Percentiles rank a stretch among this genome's conserved stretches.
Evolutionary conservation across 2,797 vertebrate species (phyloP).

Genomic region (Sphenodon punctatus): DNA sequence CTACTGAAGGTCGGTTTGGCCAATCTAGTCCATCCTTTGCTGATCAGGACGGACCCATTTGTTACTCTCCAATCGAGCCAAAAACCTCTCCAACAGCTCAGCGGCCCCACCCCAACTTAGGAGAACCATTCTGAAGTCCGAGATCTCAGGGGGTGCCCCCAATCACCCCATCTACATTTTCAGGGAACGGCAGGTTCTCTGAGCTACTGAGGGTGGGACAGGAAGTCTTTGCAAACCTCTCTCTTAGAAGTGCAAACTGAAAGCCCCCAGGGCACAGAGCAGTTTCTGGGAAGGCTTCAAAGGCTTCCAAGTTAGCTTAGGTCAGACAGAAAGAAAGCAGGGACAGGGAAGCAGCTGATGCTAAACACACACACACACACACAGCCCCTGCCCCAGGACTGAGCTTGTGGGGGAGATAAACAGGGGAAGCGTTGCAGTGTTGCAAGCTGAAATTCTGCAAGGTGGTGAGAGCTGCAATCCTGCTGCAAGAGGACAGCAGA

Average conservation of each 20-base stretch:
- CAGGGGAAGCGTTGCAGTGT: not conserved
- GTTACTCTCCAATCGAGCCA: not conserved
- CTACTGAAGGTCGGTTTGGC: too few species aligned
- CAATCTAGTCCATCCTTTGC: not conserved
- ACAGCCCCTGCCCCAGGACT: not conserved
- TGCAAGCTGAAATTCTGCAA: not conserved
- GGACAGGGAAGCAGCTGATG: not conserved
- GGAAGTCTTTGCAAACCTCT: too few species aligned
- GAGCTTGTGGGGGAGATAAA: not conserved
- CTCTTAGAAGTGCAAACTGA: too few species aligned
- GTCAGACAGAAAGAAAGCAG: not conserved
- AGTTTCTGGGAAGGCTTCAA: not conserved
- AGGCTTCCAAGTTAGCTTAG: not conserved
- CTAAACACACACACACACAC: not conserved
- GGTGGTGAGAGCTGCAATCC: not conserved
- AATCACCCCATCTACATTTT: too few species aligned
- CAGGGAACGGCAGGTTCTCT: too few species aligned
- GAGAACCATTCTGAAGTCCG: not conserved
- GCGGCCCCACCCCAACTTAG: not conserved
- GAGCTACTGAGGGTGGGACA: too few species aligned
- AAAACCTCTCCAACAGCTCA: not conserved
- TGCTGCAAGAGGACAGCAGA: not conserved
- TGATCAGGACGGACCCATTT: not conserved
- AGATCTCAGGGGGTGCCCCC: too few species aligned
- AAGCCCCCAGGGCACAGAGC: not conserved